Conservation (phyloP, 2,888 invertebrate species). For the Epinotia ramella region DNA sequence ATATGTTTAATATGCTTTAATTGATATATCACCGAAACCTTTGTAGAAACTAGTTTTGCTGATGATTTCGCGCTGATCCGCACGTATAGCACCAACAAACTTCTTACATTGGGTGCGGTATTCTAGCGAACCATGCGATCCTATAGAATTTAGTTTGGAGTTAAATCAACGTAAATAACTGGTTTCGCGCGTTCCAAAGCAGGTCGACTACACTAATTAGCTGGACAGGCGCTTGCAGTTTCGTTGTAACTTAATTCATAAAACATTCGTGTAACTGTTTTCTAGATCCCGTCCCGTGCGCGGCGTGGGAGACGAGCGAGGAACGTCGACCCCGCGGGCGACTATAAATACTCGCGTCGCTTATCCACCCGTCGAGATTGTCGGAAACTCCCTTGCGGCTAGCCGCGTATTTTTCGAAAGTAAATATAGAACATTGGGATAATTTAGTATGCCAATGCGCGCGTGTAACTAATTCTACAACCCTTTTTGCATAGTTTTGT, state of each 20-base stretch:
- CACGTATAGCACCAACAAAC: slow-evolving; percentile 8
- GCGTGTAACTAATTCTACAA: slow-evolving; percentile 3
- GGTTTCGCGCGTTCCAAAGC: slow-evolving; percentile 23
- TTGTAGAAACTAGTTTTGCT: slow-evolving; percentile 18
- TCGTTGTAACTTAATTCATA: slow-evolving; percentile 43
- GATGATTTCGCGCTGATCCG: slow-evolving; percentile 9
- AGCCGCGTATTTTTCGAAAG: slow-evolving; percentile 50
- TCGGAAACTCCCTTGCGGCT: slow-evolving; percentile 57
- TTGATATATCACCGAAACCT: slow-evolving; percentile 14
- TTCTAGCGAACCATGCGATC: background rate
- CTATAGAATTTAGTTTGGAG: background rate
- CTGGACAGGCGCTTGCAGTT: slow-evolving; percentile 39
- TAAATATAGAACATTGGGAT: slow-evolving; percentile 35
- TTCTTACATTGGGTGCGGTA: slow-evolving; percentile 7
- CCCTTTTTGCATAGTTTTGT: background rate
- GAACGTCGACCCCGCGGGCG: slow-evolving; percentile 80
- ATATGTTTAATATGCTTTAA: background rate
- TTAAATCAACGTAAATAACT: slow-evolving; percentile 16
- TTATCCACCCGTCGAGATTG: slow-evolving; percentile 66
- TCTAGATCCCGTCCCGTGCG: slow-evolving; percentile 65
- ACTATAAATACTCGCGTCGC: slow-evolving; percentile 76
- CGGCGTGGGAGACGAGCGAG: slow-evolving; percentile 77
- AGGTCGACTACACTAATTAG: slow-evolving; percentile 27
- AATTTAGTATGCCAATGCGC: slow-evolving; percentile 11
- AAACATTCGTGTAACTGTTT: slow-evolving; percentile 48